These are phyloP conservation scores for Idaea biselata DNA, from an alignment of 2,888 invertebrate genomes.

Conservation along the genomic window DNA sequence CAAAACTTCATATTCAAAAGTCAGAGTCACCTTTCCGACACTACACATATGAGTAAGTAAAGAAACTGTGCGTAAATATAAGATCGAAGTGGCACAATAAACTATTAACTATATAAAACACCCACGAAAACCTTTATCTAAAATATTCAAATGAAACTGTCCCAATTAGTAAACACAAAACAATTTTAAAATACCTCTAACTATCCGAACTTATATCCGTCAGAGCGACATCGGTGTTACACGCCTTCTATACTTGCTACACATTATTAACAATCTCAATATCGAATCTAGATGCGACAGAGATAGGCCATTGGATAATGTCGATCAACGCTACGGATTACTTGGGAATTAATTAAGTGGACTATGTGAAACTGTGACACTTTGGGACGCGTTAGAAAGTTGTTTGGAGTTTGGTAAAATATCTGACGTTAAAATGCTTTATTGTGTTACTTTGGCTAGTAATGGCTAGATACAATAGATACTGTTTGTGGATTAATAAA, in stretches of 20 bases:
- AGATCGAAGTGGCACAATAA: neutral
- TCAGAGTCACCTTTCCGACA: too few species aligned
- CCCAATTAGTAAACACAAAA: slow-evolving; percentile 20
- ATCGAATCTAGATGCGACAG: slow-evolving; percentile 54
- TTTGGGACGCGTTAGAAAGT: slow-evolving; percentile 52
- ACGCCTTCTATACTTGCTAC: slow-evolving; percentile 54
- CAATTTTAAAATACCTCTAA: slow-evolving; percentile 26
- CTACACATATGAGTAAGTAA: neutral
- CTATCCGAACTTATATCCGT: slow-evolving; percentile 37
- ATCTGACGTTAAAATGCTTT: slow-evolving; percentile 10
- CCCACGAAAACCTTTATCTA: neutral
- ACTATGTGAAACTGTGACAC: slow-evolving; percentile 54
- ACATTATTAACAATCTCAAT: slow-evolving; percentile 57
- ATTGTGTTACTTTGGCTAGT: neutral
- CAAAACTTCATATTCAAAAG: too few species aligned
- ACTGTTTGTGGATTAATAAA: neutral
- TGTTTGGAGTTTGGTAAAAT: slow-evolving; percentile 17
- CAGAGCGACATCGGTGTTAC: slow-evolving; percentile 40
- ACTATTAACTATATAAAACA: neutral
- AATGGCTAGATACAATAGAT: too few species aligned
- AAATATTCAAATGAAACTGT: neutral
- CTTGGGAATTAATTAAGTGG: slow-evolving; percentile 61
- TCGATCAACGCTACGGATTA: slow-evolving; percentile 62
- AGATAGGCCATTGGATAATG: slow-evolving; percentile 58
- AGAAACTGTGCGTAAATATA: neutral